Percentiles rank a stretch among this genome's conserved stretches.
Evolutionary conservation across 1,140 invertebrate genomes (phyloP).

Genomic region (Patella vulgata): DNA sequence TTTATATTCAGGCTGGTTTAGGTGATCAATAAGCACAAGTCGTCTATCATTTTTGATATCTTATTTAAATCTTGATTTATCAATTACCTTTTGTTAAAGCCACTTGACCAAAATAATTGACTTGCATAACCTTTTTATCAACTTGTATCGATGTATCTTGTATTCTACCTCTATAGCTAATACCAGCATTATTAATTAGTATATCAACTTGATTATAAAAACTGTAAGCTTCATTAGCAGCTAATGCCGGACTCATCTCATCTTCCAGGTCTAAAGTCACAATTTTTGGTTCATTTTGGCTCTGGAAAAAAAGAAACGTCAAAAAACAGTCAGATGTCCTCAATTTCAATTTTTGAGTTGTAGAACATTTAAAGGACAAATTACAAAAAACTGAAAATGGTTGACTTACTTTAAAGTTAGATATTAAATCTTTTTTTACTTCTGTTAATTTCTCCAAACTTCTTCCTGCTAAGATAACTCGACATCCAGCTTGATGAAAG

Average conservation of each 20-base stretch:
- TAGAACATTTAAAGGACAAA: no score
- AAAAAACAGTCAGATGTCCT: no score
- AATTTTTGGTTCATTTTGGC: conserved; percentile 72
- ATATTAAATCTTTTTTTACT: conserved; percentile 34
- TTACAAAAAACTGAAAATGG: no score
- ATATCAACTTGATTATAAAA: conserved; percentile 84
- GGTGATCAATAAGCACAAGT: no score
- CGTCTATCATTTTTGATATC: no score
- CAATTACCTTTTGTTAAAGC: conserved; percentile 88
- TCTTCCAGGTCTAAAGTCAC: conserved; percentile 82
- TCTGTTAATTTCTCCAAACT: conserved; percentile 36
- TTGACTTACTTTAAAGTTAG: conserved; percentile 22
- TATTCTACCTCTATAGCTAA: conserved; percentile 83
- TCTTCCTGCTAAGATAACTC: conserved; percentile 85
- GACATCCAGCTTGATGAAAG: conserved; percentile 85
- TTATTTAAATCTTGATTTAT: no score
- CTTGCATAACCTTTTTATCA: conserved; percentile 87
- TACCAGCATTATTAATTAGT: conserved; percentile 92
- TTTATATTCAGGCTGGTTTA: no score
- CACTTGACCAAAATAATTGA: conserved; percentile 95
- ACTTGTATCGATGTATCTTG: conserved; percentile 83
- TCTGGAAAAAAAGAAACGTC: no score
- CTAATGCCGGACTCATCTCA: conserved; percentile 72
- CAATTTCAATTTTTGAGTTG: no score
- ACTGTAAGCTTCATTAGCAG: conserved; percentile 74